Evolutionary conservation across 2,113 vertebrate genomes (phyloP).

Genomic region (Anoplopoma fimbria): DNA sequence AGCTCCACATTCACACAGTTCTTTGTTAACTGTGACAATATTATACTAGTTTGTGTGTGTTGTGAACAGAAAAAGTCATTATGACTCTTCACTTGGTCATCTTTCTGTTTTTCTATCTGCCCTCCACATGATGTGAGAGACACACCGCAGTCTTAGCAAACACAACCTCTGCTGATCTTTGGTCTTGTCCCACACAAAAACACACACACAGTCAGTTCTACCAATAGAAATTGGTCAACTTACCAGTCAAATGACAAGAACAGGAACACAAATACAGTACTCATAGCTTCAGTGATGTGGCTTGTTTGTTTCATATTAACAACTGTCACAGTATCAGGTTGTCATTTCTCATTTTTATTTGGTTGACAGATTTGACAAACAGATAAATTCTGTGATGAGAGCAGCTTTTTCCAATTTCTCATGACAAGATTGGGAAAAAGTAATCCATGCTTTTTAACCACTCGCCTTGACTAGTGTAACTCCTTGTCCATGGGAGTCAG

Average conservation of each 20-base stretch:
- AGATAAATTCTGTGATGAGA: too few species aligned
- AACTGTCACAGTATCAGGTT: background rate
- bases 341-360: background rate
- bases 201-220: background rate
- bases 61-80: too few species aligned
- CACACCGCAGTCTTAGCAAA: conserved; percentile 11
- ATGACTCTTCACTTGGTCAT: background rate
- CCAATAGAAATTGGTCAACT: background rate
- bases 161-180: conserved; percentile 1
- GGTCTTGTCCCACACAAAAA: background rate
- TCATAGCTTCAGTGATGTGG: background rate
- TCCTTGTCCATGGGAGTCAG: too few species aligned
- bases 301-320: background rate
- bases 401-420: too few species aligned
- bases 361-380: too few species aligned
- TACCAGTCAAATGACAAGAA: background rate
- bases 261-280: background rate
- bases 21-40: too few species aligned
- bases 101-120: background rate
- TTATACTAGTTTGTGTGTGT: too few species aligned
- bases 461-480: too few species aligned
- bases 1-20: too few species aligned
- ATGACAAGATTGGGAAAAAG: too few species aligned
- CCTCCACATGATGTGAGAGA: background rate
- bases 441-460: too few species aligned